phyloP scores from a whole-genome alignment of 92 coral and sea anemone species.

The Plumapathes pennacea region DNA sequence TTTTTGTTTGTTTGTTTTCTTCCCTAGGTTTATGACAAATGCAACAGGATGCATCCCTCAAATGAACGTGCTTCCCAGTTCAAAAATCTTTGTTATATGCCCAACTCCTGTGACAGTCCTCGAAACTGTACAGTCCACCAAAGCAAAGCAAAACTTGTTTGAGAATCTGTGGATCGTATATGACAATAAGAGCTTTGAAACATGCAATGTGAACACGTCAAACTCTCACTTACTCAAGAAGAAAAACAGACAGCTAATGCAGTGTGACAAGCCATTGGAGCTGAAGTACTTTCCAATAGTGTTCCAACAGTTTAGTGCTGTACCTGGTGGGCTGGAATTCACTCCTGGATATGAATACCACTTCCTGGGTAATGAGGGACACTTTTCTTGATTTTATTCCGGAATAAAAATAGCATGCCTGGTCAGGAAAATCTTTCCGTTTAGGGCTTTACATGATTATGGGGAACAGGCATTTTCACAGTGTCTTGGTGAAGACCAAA shows the following conservation, averaged over 20 bases:
- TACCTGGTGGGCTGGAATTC: not conserved
- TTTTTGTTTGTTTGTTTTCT: too few species aligned
- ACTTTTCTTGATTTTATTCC: too few species aligned
- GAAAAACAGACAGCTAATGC: constrained; percentile 1
- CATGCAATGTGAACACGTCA: constrained; percentile 2
- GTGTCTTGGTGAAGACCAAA: too few species aligned
- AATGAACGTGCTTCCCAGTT: constrained; percentile 12
- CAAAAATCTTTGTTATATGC: constrained; percentile 5
- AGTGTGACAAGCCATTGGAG: not conserved
- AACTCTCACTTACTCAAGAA: not conserved
- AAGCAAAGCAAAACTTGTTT: constrained; percentile 5
- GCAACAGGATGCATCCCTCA: not conserved
- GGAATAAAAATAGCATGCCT: too few species aligned
- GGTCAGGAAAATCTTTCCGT: too few species aligned
- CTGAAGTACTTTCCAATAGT: constrained; percentile 1
- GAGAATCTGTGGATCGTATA: constrained; percentile 31
- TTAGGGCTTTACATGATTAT: too few species aligned
- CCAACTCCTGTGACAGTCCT: constrained; percentile 15
- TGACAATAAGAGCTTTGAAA: constrained; percentile 1
- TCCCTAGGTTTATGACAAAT: not conserved
- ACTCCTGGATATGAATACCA: not conserved
- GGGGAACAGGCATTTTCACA: too few species aligned
- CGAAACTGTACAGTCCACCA: constrained; percentile 8
- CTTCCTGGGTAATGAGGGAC: constrained; percentile 21
- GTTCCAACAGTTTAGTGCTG: constrained; percentile 8